Conservation (phyloP, 1,140 invertebrate genomes). For the Scaptomyza hsui region DNA sequence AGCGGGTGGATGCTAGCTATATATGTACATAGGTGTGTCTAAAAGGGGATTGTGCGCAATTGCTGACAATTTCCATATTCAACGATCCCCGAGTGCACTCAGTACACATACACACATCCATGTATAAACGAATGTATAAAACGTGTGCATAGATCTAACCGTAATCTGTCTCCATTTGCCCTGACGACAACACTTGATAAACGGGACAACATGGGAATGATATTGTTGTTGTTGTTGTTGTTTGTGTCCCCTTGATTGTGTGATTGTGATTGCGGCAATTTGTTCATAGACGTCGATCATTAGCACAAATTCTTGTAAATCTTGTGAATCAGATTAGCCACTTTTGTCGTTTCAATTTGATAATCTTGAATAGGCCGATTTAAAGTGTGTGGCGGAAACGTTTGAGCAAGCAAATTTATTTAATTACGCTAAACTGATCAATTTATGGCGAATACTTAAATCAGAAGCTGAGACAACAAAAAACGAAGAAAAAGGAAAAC, state of each 20-base stretch:
- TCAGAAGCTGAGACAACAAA: conserved; percentile 2
- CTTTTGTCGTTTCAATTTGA: conserved; percentile 42
- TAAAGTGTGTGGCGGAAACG: conserved; percentile 42
- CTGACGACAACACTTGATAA: conserved; percentile 9
- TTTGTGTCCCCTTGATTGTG: conserved; percentile 2
- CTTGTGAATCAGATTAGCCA: conserved; percentile 14
- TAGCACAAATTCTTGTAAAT: conserved; percentile 74
- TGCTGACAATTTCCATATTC: conserved; percentile 63
- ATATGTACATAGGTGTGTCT: too few relatives aligned
- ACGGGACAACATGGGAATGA: conserved; percentile 12
- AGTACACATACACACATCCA: conserved; percentile 7
- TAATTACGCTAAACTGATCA: conserved; percentile 51
- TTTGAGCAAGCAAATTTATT: conserved; percentile 67
- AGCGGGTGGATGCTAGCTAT: neutral
- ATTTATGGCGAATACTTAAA: neutral
- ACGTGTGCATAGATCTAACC: conserved; percentile 16
- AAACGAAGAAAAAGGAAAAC: neutral
- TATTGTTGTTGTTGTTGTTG: conserved; percentile 23
- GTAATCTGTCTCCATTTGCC: conserved; percentile 22
- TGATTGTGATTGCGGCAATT: conserved; percentile 70
- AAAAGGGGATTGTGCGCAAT: conserved; percentile 40
- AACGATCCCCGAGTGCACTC: conserved; percentile 30
- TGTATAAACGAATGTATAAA: conserved; percentile 35
- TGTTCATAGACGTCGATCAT: conserved; percentile 77
- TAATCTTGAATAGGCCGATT: conserved; percentile 31